phyloP scores from a whole-genome alignment of 1,140 invertebrate species.

The Saccostrea cuccullata region DNA sequence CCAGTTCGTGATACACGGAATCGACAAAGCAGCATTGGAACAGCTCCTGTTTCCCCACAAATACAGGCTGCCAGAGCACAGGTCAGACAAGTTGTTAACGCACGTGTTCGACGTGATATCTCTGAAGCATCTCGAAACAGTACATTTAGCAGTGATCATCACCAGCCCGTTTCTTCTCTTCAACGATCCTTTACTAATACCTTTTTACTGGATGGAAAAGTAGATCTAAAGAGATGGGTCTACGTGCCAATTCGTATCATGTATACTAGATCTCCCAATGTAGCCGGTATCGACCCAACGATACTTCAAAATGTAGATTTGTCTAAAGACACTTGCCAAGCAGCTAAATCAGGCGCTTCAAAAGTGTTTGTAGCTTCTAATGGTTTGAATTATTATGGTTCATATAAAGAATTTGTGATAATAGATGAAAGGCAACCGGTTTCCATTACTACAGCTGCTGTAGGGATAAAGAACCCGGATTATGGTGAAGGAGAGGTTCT shows the following conservation, averaged over 20 bases:
- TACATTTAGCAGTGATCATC: not conserved
- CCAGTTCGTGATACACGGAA: not conserved
- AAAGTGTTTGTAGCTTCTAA: constrained; percentile 44
- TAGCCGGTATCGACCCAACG: not conserved
- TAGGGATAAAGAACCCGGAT: constrained; percentile 46
- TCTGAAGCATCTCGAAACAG: not conserved
- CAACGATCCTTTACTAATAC: constrained; percentile 46
- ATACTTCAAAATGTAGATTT: not conserved
- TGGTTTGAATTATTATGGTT: constrained; percentile 42
- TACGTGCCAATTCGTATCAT: constrained; percentile 47
- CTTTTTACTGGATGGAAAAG: constrained; percentile 47
- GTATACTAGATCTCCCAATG: not conserved
- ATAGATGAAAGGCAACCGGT: constrained; percentile 38
- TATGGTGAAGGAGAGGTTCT: constrained; percentile 33
- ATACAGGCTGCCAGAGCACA: not conserved
- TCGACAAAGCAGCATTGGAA: not conserved
- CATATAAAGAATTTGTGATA: constrained; percentile 44
- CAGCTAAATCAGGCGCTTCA: constrained; percentile 4
- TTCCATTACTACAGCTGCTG: constrained; percentile 24
- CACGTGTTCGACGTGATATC: not conserved
- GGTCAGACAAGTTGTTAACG: not conserved
- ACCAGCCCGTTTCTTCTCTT: not conserved
- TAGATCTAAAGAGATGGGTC: constrained; percentile 44
- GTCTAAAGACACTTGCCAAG: constrained; percentile 14
- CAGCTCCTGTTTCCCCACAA: not conserved